Conservation (phyloP, 2,888 invertebrate species). For the Himalopsyche japonica region DNA sequence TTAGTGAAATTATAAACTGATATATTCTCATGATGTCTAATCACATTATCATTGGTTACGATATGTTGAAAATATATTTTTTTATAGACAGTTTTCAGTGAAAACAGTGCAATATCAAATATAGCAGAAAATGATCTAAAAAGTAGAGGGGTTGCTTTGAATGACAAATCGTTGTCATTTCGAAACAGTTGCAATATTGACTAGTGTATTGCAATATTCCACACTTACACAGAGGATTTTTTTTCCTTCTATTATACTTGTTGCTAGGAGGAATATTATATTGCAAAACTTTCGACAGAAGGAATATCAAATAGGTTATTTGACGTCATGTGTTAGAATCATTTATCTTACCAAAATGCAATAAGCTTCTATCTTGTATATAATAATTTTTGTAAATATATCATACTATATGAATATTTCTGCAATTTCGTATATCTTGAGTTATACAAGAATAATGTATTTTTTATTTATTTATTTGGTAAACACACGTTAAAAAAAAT, state of each 20-base stretch:
- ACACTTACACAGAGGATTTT: not conserved
- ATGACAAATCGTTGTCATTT: slow-evolving; percentile 6
- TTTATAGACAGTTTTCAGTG: too few relatives aligned
- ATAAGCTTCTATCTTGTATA: slow-evolving; percentile 6
- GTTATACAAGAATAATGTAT: too few relatives aligned
- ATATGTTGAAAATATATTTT: too few relatives aligned
- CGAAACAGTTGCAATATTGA: slow-evolving; percentile 10
- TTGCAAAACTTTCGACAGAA: slow-evolving; percentile 20
- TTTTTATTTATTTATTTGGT: too few relatives aligned
- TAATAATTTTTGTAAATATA: not conserved
- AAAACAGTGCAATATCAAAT: too few relatives aligned
- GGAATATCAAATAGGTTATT: slow-evolving; percentile 28
- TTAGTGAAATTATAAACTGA: too few relatives aligned
- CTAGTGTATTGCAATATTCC: slow-evolving; percentile 8
- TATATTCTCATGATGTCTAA: too few relatives aligned
- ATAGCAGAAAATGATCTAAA: not conserved
- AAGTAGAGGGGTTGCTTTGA: not conserved
- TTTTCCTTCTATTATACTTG: slow-evolving; percentile 8
- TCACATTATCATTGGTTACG: too few relatives aligned
- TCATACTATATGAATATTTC: too few relatives aligned
- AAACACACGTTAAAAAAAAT: too few relatives aligned
- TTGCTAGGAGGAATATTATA: slow-evolving; percentile 14
- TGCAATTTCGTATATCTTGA: too few relatives aligned
- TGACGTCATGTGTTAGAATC: slow-evolving; percentile 24
- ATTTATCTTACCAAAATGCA: slow-evolving; percentile 25